Evolutionary conservation across 35 echinoderm and acorn worm species (phyloP).

Genomic region (Chiridota heheva): DNA sequence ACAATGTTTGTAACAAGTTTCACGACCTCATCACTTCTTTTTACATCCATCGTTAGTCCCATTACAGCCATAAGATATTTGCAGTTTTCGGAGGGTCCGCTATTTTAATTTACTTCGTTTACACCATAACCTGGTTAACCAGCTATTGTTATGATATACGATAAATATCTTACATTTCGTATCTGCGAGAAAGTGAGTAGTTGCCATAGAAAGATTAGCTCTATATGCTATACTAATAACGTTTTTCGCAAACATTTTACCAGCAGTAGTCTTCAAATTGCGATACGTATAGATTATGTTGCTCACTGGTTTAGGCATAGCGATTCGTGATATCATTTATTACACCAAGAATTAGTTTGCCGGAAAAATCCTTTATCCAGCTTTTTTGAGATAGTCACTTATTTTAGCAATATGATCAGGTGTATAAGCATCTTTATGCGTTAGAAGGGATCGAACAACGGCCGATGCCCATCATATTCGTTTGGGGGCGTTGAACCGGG

Average conservation of each 20-base stretch:
- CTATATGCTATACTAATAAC: not conserved
- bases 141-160: too few species aligned
- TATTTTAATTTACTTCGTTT: slow-evolving; percentile 71
- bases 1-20: slow-evolving; percentile 94
- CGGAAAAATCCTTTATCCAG: slow-evolving; percentile 1
- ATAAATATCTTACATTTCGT: not conserved
- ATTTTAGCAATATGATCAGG: slow-evolving; percentile 12
- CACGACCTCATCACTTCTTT: slow-evolving; percentile 77
- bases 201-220: not conserved
- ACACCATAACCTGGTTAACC: slow-evolving; percentile 79
- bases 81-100: slow-evolving; percentile 69
- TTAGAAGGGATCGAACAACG: not conserved
- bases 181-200: not conserved
- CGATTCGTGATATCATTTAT: not conserved
- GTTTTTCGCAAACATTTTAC: not conserved
- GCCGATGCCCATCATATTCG: not conserved
- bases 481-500: slow-evolving; percentile 29
- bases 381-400: not conserved
- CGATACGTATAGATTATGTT: slow-evolving; percentile 10
- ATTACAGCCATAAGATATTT: slow-evolving; percentile 73
- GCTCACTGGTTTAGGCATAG: slow-evolving; percentile 8
- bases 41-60: slow-evolving; percentile 55
- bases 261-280: not conserved
- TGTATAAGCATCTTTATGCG: not conserved
- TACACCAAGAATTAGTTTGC: not conserved